These are phyloP conservation scores for Druceiella hillmani DNA, from an alignment of 2,888 invertebrate genomes.

Conservation along the genomic window DNA sequence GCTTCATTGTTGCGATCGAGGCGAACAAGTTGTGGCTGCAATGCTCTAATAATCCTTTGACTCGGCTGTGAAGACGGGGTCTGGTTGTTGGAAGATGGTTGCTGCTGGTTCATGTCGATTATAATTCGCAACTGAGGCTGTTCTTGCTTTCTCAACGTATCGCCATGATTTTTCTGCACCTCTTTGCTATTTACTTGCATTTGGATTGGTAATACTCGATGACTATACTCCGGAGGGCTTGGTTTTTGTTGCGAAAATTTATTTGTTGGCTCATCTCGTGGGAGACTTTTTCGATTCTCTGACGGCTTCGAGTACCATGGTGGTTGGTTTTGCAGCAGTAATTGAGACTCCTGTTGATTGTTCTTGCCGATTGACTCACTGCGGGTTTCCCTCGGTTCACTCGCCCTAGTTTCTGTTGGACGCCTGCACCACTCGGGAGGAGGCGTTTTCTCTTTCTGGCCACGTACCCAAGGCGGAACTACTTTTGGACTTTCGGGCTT, in stretches of 20 bases:
- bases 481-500: constrained; percentile 42
- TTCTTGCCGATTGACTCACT: constrained; percentile 47
- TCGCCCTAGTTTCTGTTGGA: constrained; percentile 38
- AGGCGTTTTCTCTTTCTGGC: constrained; percentile 47
- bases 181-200: constrained; percentile 52
- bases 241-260: constrained; percentile 10
- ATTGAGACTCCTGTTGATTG: constrained; percentile 42
- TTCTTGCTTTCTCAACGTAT: constrained; percentile 32
- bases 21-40: constrained; percentile 49
- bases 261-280: constrained; percentile 34
- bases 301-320: constrained; percentile 46
- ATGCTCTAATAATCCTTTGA: constrained; percentile 49
- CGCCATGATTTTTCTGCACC: constrained; percentile 31
- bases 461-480: constrained; percentile 45
- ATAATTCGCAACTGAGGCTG: constrained; percentile 45
- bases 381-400: constrained; percentile 36
- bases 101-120: constrained; percentile 41
- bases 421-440: constrained; percentile 45
- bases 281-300: constrained; percentile 43
- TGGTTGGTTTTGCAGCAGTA: constrained; percentile 40
- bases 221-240: constrained; percentile 31
- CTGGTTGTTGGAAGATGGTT: constrained; percentile 26
- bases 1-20: constrained; percentile 39
- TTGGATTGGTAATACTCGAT: constrained; percentile 61
- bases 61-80: constrained; percentile 42